Conservation (phyloP, 2,888 invertebrate genomes). For the Pristionchus entomophagus region DNA sequence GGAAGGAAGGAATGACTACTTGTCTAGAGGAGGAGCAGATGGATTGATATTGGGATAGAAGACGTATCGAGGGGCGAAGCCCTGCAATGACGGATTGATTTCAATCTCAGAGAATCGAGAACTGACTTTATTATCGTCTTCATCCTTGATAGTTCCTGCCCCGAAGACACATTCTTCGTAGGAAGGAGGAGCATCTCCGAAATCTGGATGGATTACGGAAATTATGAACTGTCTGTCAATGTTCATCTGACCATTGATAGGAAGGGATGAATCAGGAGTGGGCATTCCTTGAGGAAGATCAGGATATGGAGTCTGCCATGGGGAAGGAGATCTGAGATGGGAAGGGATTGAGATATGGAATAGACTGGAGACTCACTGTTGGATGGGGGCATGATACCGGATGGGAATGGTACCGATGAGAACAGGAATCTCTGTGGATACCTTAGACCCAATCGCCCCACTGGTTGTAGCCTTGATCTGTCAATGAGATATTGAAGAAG, state of each 20-base stretch:
- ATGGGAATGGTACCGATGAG: slow-evolving; percentile 56
- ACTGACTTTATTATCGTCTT: slow-evolving; percentile 70
- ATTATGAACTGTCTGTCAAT: neutral
- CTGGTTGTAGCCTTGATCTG: slow-evolving; percentile 51
- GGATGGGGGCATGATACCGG: neutral
- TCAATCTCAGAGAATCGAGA: neutral
- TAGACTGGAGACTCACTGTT: too few relatives aligned
- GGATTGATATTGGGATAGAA: slow-evolving; percentile 40
- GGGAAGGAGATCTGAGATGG: neutral
- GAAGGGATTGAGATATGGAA: too few relatives aligned
- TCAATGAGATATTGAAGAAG: too few relatives aligned
- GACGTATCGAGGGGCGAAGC: slow-evolving; percentile 45
- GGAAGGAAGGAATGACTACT: neutral
- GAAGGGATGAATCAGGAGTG: neutral
- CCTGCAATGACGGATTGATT: neutral
- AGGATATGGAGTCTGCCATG: neutral
- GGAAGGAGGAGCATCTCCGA: slow-evolving; percentile 69
- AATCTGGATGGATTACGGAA: neutral
- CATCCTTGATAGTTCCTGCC: slow-evolving; percentile 68
- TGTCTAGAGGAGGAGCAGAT: neutral
- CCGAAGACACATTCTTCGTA: slow-evolving; percentile 74
- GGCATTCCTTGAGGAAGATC: slow-evolving; percentile 12
- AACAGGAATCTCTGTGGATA: slow-evolving; percentile 50
- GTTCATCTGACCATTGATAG: neutral
- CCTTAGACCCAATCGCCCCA: slow-evolving; percentile 49